Conservation (phyloP, 2,888 invertebrate genomes). For the Eulithis testata region DNA sequence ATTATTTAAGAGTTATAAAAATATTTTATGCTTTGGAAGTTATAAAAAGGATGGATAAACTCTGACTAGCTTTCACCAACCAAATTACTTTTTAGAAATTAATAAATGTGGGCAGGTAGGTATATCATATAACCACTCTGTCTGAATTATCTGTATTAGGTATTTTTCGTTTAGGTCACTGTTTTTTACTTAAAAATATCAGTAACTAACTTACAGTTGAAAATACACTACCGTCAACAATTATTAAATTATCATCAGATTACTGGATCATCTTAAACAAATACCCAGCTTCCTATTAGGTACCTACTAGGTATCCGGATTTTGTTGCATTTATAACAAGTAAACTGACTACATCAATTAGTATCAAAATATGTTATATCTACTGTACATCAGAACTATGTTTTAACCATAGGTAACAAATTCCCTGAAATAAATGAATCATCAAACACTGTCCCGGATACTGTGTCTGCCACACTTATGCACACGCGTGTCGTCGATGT, state of each 20-base stretch:
- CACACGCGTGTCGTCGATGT: slow-evolving; percentile 34
- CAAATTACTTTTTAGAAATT: slow-evolving; percentile 34
- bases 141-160: too few relatives aligned
- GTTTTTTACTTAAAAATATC: too few relatives aligned
- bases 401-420: slow-evolving; percentile 29
- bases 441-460: slow-evolving; percentile 39
- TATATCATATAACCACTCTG: not conserved
- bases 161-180: too few relatives aligned
- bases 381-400: slow-evolving; percentile 21
- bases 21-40: slow-evolving; percentile 16
- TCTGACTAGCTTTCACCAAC: slow-evolving; percentile 61
- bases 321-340: too few relatives aligned
- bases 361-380: not conserved
- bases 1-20: too few relatives aligned
- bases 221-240: too few relatives aligned
- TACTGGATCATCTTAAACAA: too few relatives aligned
- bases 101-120: slow-evolving; percentile 6
- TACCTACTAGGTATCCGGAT: too few relatives aligned
- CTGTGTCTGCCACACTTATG: slow-evolving; percentile 43
- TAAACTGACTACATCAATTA: not conserved
- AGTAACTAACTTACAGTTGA: too few relatives aligned
- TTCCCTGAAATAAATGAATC: slow-evolving; percentile 40
- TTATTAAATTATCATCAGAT: too few relatives aligned
- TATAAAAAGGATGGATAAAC: slow-evolving; percentile 36
- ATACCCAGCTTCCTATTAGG: too few relatives aligned